A percentile compares a stretch with the other conserved stretches of the same genome.
phyloP scores from a whole-genome alignment of 2,113 vertebrate genomes.

The Macrotus californicus region DNA sequence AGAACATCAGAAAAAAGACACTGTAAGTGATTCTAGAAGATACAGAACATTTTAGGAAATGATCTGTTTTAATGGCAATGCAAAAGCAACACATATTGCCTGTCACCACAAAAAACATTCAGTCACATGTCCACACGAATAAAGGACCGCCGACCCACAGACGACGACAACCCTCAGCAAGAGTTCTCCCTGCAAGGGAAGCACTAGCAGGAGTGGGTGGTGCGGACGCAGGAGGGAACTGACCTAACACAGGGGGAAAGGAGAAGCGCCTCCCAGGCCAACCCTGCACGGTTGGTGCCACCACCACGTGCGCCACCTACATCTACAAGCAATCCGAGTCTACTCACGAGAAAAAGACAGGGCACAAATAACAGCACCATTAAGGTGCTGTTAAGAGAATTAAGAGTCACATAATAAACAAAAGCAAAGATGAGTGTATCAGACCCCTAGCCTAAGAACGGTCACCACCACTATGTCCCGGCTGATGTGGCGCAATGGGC shows the following conservation, averaged over 20 bases:
- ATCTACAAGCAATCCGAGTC: constrained; percentile 17
- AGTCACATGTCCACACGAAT: background rate
- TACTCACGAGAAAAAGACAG: background rate
- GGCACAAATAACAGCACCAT: background rate
- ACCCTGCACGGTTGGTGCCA: background rate
- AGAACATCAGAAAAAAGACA: background rate
- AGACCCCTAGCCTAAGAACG: background rate
- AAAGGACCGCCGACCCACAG: background rate
- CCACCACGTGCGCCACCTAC: background rate
- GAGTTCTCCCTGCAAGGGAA: background rate
- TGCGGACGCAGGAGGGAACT: background rate
- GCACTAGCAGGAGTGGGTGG: background rate
- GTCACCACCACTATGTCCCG: background rate
- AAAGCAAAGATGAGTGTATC: background rate
- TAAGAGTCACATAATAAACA: background rate
- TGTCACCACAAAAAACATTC: constrained; percentile 4
- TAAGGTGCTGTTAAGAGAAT: too few relatives aligned
- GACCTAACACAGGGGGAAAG: background rate
- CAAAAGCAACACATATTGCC: constrained; percentile 1
- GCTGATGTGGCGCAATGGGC: too few relatives aligned
- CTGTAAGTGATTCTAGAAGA: background rate
- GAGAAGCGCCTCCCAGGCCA: background rate
- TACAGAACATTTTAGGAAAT: background rate
- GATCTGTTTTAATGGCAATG: background rate
- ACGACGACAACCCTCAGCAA: background rate